Evolutionary conservation across 2,113 vertebrate genomes (phyloP).

Genomic region (Trichechus manatus): DNA sequence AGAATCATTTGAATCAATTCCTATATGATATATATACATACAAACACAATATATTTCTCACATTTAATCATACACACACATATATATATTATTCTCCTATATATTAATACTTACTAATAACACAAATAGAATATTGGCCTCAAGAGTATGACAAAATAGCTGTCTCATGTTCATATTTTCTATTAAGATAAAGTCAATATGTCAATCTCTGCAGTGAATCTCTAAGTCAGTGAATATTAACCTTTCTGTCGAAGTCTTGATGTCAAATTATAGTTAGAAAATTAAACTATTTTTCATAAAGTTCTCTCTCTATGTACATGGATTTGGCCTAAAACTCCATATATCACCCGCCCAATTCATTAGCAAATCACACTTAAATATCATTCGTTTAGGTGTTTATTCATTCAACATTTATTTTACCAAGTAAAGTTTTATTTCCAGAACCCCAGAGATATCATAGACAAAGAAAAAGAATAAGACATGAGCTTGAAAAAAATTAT

Average conservation of each 20-base stretch:
- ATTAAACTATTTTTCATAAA: conserved; percentile 24
- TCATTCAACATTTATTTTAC: conserved; percentile 47
- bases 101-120: conserved; percentile 11
- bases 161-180: not conserved
- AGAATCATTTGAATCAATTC: conserved; percentile 13
- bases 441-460: not conserved
- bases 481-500: not conserved
- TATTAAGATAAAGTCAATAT: conserved; percentile 24
- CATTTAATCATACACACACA: not conserved
- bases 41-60: not conserved
- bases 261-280: conserved; percentile 49
- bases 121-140: not conserved
- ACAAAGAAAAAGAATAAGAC: conserved; percentile 10
- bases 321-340: not conserved
- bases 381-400: conserved; percentile 9
- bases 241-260: conserved; percentile 36
- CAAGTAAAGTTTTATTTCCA: not conserved
- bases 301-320: not conserved
- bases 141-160: not conserved
- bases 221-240: not conserved
- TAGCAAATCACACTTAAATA: not conserved
- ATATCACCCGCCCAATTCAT: not conserved
- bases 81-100: not conserved
- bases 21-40: not conserved
- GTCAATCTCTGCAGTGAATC: not conserved